Evolutionary conservation across 2,113 vertebrate species (phyloP), one percentile per base, ranked within the genome.

Genomic region (Chunga burmeisteri): DNA sequence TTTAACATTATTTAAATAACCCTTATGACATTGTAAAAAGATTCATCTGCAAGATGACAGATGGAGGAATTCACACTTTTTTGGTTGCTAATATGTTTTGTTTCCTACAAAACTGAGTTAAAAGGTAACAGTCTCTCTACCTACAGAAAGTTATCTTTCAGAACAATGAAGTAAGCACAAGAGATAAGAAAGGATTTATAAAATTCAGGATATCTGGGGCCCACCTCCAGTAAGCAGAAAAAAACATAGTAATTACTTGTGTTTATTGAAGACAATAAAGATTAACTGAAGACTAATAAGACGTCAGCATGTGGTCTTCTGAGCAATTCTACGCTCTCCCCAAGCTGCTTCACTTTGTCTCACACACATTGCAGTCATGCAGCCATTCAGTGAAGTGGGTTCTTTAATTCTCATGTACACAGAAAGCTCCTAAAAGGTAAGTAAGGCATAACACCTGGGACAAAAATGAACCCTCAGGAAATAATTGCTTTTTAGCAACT

Each of bases 61-160:
- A 91, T 92, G 81, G 85, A 91, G 27, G 87, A 82, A 87, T 80
- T 94, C 62, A 90, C 70, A 55, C 29, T 50, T 90, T 56, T 94
- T 38, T 1, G 0, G 49, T 50, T 90, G 73, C 44, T 75, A 72
- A 17, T 62, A 53, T 7, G 44, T 58, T 96, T 61, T 82, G 46
- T 52, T 93, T 93, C 87, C 81, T 94, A 66, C 55, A 77, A 68
- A 49, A 53, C 19, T 66, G 29, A 81, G 42, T 66, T 82, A 25
- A 25, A 4, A 86, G 36, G 38, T 42, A 90, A 56, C 34, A 26
- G n/a, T 40, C 42, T 78, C 36, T 47, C 70, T 42, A 74, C 38
- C 70, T 58, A 87, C 53, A 68, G 62, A 27, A 61, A 70, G 63
- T 21, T 36, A 63, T 18, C 20, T 47, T 47, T 91, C 58, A 47